A percentile compares a stretch with the other conserved stretches of the same genome.
phyloP scores from a whole-genome alignment of 2,113 vertebrate species.

The Brevimyrus niger region DNA sequence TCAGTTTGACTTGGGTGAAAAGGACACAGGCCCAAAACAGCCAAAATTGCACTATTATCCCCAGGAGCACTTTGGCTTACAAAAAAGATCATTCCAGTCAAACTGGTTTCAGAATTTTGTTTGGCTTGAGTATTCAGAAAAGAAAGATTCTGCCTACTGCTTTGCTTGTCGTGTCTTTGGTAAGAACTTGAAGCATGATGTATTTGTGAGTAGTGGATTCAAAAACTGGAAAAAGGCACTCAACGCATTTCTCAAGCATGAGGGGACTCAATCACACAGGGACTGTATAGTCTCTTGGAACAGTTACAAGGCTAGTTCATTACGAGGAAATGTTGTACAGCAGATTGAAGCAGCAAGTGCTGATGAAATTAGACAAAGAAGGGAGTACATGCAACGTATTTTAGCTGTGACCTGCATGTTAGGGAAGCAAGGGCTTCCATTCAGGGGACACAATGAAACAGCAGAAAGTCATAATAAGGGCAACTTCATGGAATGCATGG shows the following conservation, averaged over 20 bases:
- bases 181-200: background rate
- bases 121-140: background rate
- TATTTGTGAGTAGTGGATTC: background rate
- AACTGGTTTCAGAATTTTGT: background rate
- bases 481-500: too few species aligned
- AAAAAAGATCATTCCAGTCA: constrained; percentile 3
- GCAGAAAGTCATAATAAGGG: too few species aligned
- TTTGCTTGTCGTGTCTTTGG: background rate
- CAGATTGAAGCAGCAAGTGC: background rate
- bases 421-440: too few species aligned
- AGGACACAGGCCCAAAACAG: background rate
- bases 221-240: background rate
- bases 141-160: background rate
- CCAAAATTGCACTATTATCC: background rate
- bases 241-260: background rate
- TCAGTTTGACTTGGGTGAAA: background rate
- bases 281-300: background rate
- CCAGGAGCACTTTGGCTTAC: background rate
- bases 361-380: background rate
- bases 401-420: too few species aligned
- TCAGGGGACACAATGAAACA: too few species aligned
- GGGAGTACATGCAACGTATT: too few species aligned
- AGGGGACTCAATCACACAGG: background rate
- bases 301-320: background rate
- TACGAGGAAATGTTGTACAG: background rate